These are phyloP conservation scores for Trichopria drosophilae DNA, from an alignment of 2,888 invertebrate genomes.

Conservation along the genomic window DNA sequence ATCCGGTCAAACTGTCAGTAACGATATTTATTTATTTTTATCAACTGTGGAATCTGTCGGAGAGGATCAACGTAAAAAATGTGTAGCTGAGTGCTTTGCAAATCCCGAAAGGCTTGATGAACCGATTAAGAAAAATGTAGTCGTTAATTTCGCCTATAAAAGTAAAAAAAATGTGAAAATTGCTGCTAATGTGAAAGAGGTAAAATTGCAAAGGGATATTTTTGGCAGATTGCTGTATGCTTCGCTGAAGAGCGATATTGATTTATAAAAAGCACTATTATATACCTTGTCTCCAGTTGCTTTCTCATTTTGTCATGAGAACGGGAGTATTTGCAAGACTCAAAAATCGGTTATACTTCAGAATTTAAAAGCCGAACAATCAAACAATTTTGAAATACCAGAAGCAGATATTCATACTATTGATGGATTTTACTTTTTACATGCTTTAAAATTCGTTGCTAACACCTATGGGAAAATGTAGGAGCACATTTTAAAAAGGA, in stretches of 20 bases:
- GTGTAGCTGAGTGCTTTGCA: no score
- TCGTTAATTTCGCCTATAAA: slow-evolving; percentile 2
- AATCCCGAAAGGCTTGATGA: slow-evolving; percentile 39
- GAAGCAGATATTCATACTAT: slow-evolving; percentile 33
- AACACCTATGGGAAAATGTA: slow-evolving; percentile 44
- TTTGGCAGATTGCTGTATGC: slow-evolving; percentile 25
- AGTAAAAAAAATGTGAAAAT: slow-evolving; percentile 1
- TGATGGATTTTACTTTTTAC: slow-evolving; percentile 39
- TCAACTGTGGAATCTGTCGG: no score
- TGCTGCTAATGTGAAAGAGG: background rate
- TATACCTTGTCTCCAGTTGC: slow-evolving; percentile 39
- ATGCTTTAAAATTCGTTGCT: slow-evolving; percentile 36
- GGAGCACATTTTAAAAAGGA: slow-evolving; percentile 40
- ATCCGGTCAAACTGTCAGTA: no score
- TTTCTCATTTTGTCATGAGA: slow-evolving; percentile 37
- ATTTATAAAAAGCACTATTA: slow-evolving; percentile 37
- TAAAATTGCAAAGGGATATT: background rate
- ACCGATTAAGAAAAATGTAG: slow-evolving; percentile 37
- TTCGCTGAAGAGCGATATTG: slow-evolving; percentile 35
- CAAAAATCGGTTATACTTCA: slow-evolving; percentile 35
- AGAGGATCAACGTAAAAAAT: no score
- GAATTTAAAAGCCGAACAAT: slow-evolving; percentile 31
- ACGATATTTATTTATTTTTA: no score
- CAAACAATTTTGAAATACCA: slow-evolving; percentile 27
- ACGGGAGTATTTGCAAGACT: slow-evolving; percentile 40